A percentile compares a stretch with the other conserved stretches of the same genome.
Evolutionary conservation across 2,113 vertebrate species (phyloP).

Genomic region (Picathartes gymnocephalus): DNA sequence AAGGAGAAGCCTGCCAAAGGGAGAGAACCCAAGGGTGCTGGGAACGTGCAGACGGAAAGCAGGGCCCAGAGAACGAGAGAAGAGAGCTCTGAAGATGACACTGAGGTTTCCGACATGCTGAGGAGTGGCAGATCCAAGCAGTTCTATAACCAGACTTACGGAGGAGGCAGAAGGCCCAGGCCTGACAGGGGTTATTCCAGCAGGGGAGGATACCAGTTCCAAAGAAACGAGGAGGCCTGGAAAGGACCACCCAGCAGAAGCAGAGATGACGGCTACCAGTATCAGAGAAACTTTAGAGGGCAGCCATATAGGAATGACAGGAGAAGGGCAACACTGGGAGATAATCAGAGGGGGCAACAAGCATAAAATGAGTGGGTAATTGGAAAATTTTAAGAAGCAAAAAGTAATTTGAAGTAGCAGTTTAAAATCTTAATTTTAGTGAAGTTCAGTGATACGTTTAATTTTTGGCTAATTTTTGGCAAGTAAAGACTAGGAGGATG

Average conservation of each 20-base stretch:
- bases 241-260: conserved; percentile 66
- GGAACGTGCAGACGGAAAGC: conserved; percentile 32
- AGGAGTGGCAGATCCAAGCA: conserved; percentile 76
- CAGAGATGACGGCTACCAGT: conserved; percentile 72
- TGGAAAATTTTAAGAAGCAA: not conserved
- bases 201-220: conserved; percentile 72
- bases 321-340: conserved; percentile 69
- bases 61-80: conserved; percentile 66
- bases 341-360: conserved; percentile 72
- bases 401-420: conserved; percentile 21
- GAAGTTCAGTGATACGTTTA: not conserved
- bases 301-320: conserved; percentile 70
- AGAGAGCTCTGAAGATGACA: conserved; percentile 79
- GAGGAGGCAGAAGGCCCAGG: conserved; percentile 70
- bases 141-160: conserved; percentile 76
- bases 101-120: conserved; percentile 73
- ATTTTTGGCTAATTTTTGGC: not conserved
- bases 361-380: conserved; percentile 20
- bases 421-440: conserved; percentile 32
- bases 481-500: conserved; percentile 1
- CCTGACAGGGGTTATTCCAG: conserved; percentile 68
- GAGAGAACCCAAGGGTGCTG: conserved; percentile 38
- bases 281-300: conserved; percentile 67
- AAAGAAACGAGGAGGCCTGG: conserved; percentile 73
- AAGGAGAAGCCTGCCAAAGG: conserved; percentile 68